A percentile compares a stretch with the other conserved stretches of the same genome.
Evolutionary conservation across 2,113 vertebrate genomes (phyloP).

Genomic region (Cercocebus atys): DNA sequence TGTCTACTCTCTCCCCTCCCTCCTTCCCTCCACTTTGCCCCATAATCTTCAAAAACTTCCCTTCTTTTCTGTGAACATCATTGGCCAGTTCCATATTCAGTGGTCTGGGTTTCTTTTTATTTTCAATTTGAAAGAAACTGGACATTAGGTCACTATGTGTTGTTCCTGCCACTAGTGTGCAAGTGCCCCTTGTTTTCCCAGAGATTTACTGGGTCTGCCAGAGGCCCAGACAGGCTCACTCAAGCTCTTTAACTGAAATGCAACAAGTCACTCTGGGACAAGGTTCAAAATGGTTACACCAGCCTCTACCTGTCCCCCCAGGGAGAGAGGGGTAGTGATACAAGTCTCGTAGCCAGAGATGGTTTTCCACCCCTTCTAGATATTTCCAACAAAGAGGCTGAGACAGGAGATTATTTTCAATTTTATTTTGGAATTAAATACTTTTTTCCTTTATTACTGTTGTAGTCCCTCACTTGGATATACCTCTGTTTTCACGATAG

Average conservation of each 20-base stretch:
- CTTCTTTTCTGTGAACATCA: background rate
- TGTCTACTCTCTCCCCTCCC: background rate
- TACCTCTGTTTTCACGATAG: background rate
- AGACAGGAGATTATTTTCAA: background rate
- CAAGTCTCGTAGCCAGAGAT: background rate
- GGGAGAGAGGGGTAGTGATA: background rate
- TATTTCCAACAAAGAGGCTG: background rate
- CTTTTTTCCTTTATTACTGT: background rate
- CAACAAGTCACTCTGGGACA: background rate
- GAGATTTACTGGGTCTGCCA: background rate
- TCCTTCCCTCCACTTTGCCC: too few species aligned
- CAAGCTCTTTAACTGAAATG: background rate
- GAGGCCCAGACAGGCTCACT: background rate
- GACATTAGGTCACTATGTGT: background rate
- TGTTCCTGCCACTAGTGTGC: background rate
- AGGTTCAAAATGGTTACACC: too few species aligned
- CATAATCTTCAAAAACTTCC: background rate
- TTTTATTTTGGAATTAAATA: conserved; percentile 8
- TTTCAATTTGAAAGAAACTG: background rate
- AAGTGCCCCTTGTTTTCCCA: background rate
- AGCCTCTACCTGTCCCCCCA: background rate
- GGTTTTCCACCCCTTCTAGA: background rate
- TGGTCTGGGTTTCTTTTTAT: background rate
- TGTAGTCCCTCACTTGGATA: background rate
- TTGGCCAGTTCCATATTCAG: background rate